Evolutionary conservation across 2,888 invertebrate genomes (phyloP), one percentile per base, ranked within the genome.

Genomic region (Andrena bicolor): DNA sequence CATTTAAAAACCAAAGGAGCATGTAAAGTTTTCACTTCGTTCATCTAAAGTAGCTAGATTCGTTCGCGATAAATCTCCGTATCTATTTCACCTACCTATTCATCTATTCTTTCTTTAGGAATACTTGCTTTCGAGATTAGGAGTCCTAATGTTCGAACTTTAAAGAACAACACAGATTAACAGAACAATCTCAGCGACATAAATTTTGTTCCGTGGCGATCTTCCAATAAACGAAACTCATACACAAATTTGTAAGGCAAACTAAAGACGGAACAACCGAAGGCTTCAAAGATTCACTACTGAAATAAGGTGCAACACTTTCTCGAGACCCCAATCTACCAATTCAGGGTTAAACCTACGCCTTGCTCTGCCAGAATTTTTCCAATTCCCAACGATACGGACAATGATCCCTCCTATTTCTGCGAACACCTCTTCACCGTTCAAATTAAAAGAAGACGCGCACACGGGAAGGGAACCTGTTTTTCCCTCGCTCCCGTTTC

Each of bases 161-260:
- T 4, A 26, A 23, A 56, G 23, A 56, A 56, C 23, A 23, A 23
- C 20, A 23, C 23, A 13, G 56, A 26, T 4, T 26, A 56, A 56
- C 56, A 56, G 56, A 56, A 56, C 56, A 56, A 56, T 26, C 56
- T 56, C 56, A 56, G 56, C 23, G 23, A 23, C 56, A 8, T 56
- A 7, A 56, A 56, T 23, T 56, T 26, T 20, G 53, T 56, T 56
- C 53, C 23, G 53, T 26, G 23, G 51, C 16, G 51, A 51, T 41
- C 20, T 20, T 20, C 51, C 6, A 51, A 1, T 2, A 51, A 51
- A 20, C 16, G 0, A 5, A 20, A 51, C 6, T 51, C 20, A 0
- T 20, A 6, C n/a, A 20, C 16, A 7, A 16, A 51, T 20, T 7
- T n/a, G 8, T 1, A 51, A 20, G 8, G 51, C 51, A 8, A 51